Evolutionary conservation across 35 echinoderm and acorn worm genomes (phyloP).

Genomic region (Antedon bifida): DNA sequence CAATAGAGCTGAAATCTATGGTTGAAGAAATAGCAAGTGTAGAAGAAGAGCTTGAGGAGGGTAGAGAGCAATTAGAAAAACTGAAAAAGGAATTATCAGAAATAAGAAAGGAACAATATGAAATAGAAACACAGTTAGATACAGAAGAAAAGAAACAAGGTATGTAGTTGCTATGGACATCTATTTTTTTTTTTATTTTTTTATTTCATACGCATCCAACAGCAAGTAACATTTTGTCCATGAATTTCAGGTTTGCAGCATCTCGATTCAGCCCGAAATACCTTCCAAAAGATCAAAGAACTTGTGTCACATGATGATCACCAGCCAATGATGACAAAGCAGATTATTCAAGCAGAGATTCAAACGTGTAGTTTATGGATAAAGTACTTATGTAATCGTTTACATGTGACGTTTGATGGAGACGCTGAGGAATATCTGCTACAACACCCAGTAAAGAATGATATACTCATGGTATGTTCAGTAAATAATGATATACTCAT

Average conservation of each 20-base stretch:
- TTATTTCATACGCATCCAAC: no score
- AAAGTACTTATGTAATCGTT: background rate
- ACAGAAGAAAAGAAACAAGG: background rate
- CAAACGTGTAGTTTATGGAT: background rate
- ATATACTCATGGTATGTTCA: background rate
- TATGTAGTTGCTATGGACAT: no score
- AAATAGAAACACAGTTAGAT: background rate
- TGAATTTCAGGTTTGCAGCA: background rate
- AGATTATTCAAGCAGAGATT: background rate
- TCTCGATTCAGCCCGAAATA: background rate
- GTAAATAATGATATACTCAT: background rate
- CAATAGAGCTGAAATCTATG: background rate
- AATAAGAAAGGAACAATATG: background rate
- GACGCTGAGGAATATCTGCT: background rate
- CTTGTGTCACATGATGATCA: background rate
- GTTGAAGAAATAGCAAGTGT: background rate
- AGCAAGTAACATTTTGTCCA: no score
- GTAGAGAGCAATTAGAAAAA: background rate
- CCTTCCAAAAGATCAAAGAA: background rate
- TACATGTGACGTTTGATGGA: background rate
- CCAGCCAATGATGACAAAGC: background rate
- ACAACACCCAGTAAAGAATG: background rate
- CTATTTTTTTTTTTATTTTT: no score
- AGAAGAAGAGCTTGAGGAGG: background rate
- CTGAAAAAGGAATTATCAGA: background rate